These are phyloP conservation scores for Spodoptera litura DNA, from an alignment of 1,140 invertebrate genomes.

Conservation along the genomic window DNA sequence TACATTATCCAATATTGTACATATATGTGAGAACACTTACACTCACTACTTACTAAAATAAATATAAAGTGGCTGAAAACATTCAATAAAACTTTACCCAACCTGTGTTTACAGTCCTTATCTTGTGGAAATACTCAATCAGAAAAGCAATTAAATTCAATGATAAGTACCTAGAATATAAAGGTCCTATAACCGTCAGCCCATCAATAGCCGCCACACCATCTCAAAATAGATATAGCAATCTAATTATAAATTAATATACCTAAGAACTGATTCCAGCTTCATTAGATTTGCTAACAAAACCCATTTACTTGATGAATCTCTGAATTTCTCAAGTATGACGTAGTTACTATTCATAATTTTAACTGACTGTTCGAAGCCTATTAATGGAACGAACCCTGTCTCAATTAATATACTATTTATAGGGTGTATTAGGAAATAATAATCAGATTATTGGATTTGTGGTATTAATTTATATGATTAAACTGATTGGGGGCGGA, in stretches of 20 bases:
- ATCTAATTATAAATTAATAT: slow-evolving; percentile 26
- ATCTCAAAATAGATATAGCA: background rate
- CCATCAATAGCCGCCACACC: background rate
- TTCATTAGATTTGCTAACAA: slow-evolving; percentile 27
- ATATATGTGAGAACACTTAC: no score
- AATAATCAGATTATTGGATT: background rate
- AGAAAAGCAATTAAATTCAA: no score
- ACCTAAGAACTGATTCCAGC: slow-evolving; percentile 10
- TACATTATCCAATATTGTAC: no score
- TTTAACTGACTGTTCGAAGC: slow-evolving; percentile 13
- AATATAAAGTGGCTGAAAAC: no score
- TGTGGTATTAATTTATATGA: no score
- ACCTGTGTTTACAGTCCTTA: no score
- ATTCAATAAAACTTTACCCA: no score
- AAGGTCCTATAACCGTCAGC: no score
- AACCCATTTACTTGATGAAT: slow-evolving; percentile 24
- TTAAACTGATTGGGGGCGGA: no score
- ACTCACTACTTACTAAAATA: no score
- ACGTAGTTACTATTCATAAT: slow-evolving; percentile 16
- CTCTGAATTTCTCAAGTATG: slow-evolving; percentile 24
- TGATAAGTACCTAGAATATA: no score
- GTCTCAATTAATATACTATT: slow-evolving; percentile 13
- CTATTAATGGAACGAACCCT: background rate
- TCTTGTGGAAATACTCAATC: no score
- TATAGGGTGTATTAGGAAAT: background rate